Conservation (phyloP, 2,797 vertebrate species). For the Octomys mimax region DNA sequence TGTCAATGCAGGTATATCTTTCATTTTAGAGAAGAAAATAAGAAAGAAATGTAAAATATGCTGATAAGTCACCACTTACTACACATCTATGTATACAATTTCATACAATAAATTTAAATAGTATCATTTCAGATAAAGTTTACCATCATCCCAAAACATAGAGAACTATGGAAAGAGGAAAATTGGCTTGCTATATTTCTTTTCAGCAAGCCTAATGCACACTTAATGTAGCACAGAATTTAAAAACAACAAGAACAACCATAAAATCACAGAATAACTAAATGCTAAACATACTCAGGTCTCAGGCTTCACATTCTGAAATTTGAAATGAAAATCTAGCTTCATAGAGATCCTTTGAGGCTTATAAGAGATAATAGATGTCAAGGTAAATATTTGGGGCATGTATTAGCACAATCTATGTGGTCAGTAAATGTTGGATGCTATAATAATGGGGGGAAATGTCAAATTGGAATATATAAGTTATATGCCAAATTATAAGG, state of each 20-base stretch:
- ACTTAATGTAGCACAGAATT: neutral
- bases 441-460: neutral
- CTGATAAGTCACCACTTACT: neutral
- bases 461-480: neutral
- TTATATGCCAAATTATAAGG: neutral
- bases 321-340: neutral
- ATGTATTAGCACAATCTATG: neutral
- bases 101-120: slow-evolving; percentile 12
- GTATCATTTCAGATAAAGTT: neutral
- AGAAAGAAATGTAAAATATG: neutral
- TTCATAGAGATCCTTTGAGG: neutral
- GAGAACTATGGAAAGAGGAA: neutral
- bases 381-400: slow-evolving; percentile 4
- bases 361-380: neutral
- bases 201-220: neutral
- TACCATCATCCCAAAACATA: neutral
- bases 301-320: neutral
- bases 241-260: neutral
- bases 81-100: neutral
- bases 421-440: neutral
- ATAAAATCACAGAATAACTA: neutral
- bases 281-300: neutral
- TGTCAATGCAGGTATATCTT: neutral
- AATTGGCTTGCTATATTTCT: neutral
- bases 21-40: neutral